These are phyloP conservation scores for Linyphia triangularis DNA, from an alignment of 2,888 invertebrate species.

Conservation along the genomic window DNA sequence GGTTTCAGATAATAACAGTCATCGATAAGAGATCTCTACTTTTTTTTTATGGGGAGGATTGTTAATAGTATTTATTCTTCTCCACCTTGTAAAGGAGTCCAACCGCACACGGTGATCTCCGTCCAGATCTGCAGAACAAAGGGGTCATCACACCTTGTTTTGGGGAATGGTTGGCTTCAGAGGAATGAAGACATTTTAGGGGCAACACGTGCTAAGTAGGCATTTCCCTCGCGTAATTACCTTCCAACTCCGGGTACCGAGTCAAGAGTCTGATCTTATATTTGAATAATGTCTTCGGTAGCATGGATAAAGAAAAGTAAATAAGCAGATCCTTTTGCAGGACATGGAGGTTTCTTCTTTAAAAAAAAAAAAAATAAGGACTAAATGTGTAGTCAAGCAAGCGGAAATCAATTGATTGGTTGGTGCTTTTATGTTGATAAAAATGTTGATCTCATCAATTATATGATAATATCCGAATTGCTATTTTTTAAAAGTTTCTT, in stretches of 20 bases:
- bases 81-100: background rate
- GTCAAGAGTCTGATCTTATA: too few species aligned
- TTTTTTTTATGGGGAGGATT: slow-evolving; percentile 22
- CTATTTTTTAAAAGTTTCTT: too few species aligned
- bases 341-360: too few species aligned
- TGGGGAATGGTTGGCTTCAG: too few species aligned
- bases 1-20: slow-evolving; percentile 38
- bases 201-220: slow-evolving; percentile 19
- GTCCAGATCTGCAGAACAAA: slow-evolving; percentile 7
- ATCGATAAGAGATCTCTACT: slow-evolving; percentile 29
- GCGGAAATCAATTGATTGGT: too few species aligned
- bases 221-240: background rate
- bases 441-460: too few species aligned
- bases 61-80: slow-evolving; percentile 53
- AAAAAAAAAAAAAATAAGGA: too few species aligned
- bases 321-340: too few species aligned
- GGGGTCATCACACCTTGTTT: slow-evolving; percentile 44
- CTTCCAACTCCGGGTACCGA: background rate
- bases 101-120: slow-evolving; percentile 44
- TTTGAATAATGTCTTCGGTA: background rate
- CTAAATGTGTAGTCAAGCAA: too few species aligned
- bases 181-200: slow-evolving; percentile 49
- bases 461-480: too few species aligned
- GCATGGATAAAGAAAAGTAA: background rate
- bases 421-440: too few species aligned